A percentile compares a stretch with the other conserved stretches of the same genome.
Evolutionary conservation across 2,113 vertebrate genomes (phyloP).

Genomic region (Zosterops borbonicus): DNA sequence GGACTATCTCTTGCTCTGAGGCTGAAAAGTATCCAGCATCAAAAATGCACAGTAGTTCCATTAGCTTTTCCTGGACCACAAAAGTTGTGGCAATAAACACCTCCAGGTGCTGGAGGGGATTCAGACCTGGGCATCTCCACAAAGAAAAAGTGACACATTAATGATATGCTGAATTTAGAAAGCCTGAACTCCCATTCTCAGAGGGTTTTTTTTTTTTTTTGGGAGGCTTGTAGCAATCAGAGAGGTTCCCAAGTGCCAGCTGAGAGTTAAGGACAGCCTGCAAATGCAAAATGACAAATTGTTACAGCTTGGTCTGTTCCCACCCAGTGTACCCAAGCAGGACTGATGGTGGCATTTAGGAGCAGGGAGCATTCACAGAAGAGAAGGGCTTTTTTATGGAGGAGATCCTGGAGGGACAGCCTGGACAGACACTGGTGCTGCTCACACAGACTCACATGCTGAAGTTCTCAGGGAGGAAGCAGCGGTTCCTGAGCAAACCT

Average conservation of each 20-base stretch:
- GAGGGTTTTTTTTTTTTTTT: not conserved
- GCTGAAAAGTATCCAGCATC: not conserved
- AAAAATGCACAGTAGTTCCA: not conserved
- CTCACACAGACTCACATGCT: conserved; percentile 85
- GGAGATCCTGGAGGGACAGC: not conserved
- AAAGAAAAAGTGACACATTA: not conserved
- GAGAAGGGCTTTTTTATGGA: not conserved
- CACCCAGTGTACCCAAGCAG: accelerated
- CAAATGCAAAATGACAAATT: not conserved
- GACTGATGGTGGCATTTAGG: not conserved
- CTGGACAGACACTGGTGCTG: not conserved
- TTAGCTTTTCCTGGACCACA: not conserved
- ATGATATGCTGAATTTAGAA: not conserved
- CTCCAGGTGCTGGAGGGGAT: not conserved
- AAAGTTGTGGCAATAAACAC: not conserved
- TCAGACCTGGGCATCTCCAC: not conserved
- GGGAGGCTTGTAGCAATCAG: not conserved
- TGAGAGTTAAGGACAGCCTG: not conserved
- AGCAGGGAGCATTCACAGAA: not conserved
- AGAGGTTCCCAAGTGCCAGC: not conserved
- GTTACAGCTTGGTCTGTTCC: not conserved
- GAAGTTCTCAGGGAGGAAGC: conserved; percentile 91
- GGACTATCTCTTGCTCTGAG: not conserved
- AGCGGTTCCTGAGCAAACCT: conserved; percentile 87
- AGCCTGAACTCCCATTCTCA: not conserved